Evolutionary conservation across 2,113 vertebrate genomes (phyloP), one percentile per base, ranked within the genome.

Genomic region (Otus sunia): DNA sequence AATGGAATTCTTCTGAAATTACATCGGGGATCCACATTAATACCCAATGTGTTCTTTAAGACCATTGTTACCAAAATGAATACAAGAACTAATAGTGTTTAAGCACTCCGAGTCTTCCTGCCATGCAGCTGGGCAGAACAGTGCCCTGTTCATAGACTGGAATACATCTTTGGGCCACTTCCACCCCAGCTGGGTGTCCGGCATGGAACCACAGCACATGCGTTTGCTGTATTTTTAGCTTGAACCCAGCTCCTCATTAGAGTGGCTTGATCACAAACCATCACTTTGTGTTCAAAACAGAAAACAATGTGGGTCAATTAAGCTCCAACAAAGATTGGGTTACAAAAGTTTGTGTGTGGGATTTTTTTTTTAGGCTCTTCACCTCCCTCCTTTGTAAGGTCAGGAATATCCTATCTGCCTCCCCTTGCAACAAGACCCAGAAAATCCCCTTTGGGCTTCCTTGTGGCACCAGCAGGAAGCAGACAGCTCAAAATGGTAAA

Each of bases 51-150:
- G 86, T 95, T 97, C 96, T 98, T 96, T 97, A 97, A 98, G 96
- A 91, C 84, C 98, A 97, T 95, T 96, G 94, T 91, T 66, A 92
- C 88, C 91, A 81, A 88, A 86, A 98, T 98, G 98, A 98, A 97
- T 95, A 73, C 97, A 94, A 92, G 96, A 97, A 97, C 97, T 93
- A 97, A 97, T 34, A 92, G 96, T 67, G 95, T n/a, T 89, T 58
- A 83, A 86, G 88, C 56, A 32, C 80, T 81, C 37, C 25, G 85
- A 94, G 95, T 37, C 96, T 98, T 98, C 98, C 97, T 98, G 97
- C 94, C 93, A 78, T 2, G 80, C 98, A 98, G 98, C 98, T 98
- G 98, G 97, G 69, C 76, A 97, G 91, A 98, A 98, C 98, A 98
- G 98, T 97, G 52, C 97, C 90, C 96, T 96, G 96, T 98, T 98